Base-by-base conservation (phyloP, 2,797 vertebrate species). In the Pangasius sanitwongsei region DNA sequence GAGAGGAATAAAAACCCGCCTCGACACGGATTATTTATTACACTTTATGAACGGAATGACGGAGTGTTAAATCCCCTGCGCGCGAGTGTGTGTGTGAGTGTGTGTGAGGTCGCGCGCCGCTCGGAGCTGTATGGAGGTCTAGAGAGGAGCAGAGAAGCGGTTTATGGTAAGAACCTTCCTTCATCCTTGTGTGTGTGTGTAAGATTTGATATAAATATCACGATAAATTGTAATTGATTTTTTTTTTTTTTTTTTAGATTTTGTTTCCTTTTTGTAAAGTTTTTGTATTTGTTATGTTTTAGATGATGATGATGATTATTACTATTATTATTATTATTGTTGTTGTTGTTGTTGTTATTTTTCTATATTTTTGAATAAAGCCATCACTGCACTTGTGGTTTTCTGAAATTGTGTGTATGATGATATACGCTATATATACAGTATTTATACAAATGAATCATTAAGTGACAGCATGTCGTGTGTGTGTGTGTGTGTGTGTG, bases 141-240 rank as follows among this genome's bases (percentile, higher is more conserved):
- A 87, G 28, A 57, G 70, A 25, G 41, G 25, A 72, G 75, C 72
- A 48, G 41, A 63, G 55, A 63, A 16, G 3, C 23, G 44, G 61
- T 87, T 87, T 80, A 87, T 87, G 86, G 75, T 86, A 67, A 80
- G 41, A 77, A 16, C 37, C 61, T 80, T 65, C n/a, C n/a, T 53
- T 87, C n/a, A 48, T 63, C 55, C 16, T 4, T 0, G 11, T 34
- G 41, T 69, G 65, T 67, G 78, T 81, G n/a, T 81, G n/a, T 80
- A 48, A 7, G 48, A 48, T 48, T 48, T 48, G 48, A 48, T 48
- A 48, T 75, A 37, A 41, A 44, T 75, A 44, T 75, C 2, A 6
- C 53, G 12, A 15, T 48, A 48, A 48, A 48, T 48, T 48, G 53
- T 67, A 41, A 6, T 20, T 34, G 2, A 37, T 70, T 18, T 31